Conservation (phyloP, 2,888 invertebrate species). For the Archips crataeganus region DNA sequence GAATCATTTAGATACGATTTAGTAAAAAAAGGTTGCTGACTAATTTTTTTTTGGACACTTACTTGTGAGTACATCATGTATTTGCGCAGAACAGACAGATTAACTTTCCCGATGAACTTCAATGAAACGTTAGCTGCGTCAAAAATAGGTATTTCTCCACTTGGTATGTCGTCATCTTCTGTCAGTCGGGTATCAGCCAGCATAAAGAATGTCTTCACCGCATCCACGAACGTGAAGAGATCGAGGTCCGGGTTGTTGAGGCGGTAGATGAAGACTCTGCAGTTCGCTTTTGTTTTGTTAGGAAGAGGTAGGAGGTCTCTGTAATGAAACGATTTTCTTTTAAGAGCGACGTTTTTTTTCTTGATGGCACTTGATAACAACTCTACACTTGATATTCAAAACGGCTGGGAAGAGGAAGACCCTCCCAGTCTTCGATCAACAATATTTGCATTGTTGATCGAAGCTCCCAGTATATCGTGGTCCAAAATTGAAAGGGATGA, state of each 20-base stretch:
- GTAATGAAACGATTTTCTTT: conserved; percentile 49
- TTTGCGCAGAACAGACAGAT: conserved; percentile 87
- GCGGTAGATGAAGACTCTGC: conserved; percentile 88
- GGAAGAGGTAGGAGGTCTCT: conserved; percentile 90
- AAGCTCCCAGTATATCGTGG: too few species aligned
- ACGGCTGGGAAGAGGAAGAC: too few species aligned
- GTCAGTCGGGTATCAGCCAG: conserved; percentile 89
- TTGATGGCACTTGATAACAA: too few species aligned
- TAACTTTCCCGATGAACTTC: conserved; percentile 88
- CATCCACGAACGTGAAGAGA: conserved; percentile 88
- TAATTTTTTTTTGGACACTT: conserved; percentile 39
- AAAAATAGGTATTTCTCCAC: conserved; percentile 90
- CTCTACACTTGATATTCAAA: too few species aligned
- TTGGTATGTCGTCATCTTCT: conserved; percentile 85
- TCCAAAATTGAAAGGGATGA: too few species aligned
- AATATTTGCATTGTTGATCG: too few species aligned
- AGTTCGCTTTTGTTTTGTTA: conserved; percentile 88
- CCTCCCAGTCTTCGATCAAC: too few species aligned
- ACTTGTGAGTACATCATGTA: conserved; percentile 91
- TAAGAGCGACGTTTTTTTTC: too few species aligned
- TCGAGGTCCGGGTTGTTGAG: conserved; percentile 87
- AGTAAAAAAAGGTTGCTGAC: too few species aligned
- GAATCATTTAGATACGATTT: too few species aligned
- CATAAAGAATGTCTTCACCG: conserved; percentile 90
- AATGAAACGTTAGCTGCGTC: conserved; percentile 88